A percentile compares a stretch with the other conserved stretches of the same genome.
phyloP scores from a whole-genome alignment of 1,140 invertebrate species.

The Dinothrombium tinctorium region DNA sequence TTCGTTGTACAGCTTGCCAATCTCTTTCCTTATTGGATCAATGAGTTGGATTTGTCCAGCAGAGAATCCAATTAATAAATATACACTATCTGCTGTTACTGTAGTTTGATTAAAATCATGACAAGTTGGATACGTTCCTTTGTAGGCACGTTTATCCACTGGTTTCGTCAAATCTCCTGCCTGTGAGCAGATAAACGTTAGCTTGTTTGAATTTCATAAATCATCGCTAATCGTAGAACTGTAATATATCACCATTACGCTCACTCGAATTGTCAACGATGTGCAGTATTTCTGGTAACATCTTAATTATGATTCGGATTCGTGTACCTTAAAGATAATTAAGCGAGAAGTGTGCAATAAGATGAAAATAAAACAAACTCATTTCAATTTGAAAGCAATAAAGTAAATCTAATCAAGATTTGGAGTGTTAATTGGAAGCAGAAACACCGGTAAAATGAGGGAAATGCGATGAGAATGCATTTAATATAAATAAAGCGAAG shows the following conservation, averaged over 20 bases:
- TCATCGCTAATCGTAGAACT: background rate
- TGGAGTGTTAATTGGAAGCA: too few species aligned
- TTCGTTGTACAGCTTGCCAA: slow-evolving; percentile 88
- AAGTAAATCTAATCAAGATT: too few species aligned
- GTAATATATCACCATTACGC: slow-evolving; percentile 1
- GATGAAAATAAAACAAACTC: too few species aligned
- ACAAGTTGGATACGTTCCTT: slow-evolving; percentile 93
- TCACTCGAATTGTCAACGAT: slow-evolving; percentile 1
- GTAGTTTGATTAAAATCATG: slow-evolving; percentile 86
- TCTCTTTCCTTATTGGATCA: slow-evolving; percentile 84
- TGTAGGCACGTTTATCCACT: slow-evolving; percentile 91
- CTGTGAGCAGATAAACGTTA: slow-evolving; percentile 28
- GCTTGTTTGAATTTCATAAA: background rate
- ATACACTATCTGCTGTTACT: slow-evolving; percentile 48
- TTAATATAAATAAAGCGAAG: too few species aligned
- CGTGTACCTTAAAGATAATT: too few species aligned
- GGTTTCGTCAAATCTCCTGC: slow-evolving; percentile 83
- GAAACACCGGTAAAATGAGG: too few species aligned
- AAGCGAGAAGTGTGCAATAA: too few species aligned
- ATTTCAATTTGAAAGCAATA: too few species aligned
- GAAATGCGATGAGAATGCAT: too few species aligned
- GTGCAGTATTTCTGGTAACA: too few species aligned
- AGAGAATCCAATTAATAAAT: slow-evolving; percentile 80
- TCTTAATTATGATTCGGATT: too few species aligned
- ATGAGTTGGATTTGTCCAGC: slow-evolving; percentile 90